These are phyloP conservation scores for Semibalanus balanoides DNA, from an alignment of 1,140 invertebrate genomes.

Conservation along the genomic window DNA sequence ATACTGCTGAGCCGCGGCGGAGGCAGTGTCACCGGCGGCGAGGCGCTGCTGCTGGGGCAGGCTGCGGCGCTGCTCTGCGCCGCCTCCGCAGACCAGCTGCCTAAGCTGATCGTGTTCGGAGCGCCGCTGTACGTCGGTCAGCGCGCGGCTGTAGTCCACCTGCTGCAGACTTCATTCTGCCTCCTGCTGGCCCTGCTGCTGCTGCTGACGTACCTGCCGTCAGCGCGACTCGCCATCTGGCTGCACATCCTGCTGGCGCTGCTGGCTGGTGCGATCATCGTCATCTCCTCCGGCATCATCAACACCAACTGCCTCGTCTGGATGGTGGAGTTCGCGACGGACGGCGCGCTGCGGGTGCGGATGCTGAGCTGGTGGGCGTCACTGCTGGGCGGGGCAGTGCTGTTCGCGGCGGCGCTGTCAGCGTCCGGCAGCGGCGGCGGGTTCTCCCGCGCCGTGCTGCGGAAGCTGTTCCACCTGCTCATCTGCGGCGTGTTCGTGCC, in stretches of 20 bases:
- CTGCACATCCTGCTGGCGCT: neutral
- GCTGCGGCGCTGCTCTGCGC: neutral
- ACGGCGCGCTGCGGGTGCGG: neutral
- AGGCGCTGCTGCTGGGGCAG: neutral
- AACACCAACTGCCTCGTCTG: neutral
- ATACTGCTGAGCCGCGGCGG: neutral
- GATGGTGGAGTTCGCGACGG: neutral
- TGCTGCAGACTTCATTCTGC: constrained; percentile 30
- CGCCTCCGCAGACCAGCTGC: constrained; percentile 3
- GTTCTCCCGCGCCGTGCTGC: neutral
- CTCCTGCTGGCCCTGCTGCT: neutral
- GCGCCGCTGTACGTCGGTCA: neutral
- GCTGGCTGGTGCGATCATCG: neutral
- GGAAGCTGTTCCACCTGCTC: neutral
- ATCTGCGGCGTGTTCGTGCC: neutral
- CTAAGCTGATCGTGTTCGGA: neutral
- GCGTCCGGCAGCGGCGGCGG: neutral
- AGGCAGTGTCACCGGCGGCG: neutral
- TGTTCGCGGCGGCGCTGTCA: neutral
- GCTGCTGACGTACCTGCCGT: neutral
- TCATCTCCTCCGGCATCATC: neutral
- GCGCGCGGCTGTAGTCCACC: constrained; percentile 23
- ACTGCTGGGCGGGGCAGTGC: neutral
- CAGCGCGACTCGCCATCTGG: neutral
- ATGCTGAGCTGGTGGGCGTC: neutral